Percentiles rank a stretch among this genome's conserved stretches.
These are phyloP conservation scores for Nysson spinosus DNA, from an alignment of 2,888 invertebrate species.

Conservation along the genomic window DNA sequence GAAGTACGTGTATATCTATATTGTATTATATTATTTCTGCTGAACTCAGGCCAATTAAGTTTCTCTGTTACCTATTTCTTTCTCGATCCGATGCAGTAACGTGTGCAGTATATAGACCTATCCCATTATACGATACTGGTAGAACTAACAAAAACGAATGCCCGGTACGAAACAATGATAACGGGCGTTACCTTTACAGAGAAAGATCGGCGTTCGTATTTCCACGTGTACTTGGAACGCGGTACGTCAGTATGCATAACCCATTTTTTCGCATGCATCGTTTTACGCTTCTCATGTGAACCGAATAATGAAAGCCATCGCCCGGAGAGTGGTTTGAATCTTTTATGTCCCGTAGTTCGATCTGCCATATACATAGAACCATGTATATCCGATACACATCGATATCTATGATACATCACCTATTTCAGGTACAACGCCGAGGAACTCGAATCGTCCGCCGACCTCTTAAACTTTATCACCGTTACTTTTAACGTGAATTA, in stretches of 20 bases:
- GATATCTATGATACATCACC: slow-evolving; percentile 8
- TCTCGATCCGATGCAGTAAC: not conserved
- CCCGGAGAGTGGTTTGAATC: slow-evolving; percentile 9
- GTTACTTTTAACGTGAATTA: slow-evolving; percentile 8
- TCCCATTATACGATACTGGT: slow-evolving; percentile 3
- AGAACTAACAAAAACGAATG: slow-evolving; percentile 28
- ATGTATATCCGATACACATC: slow-evolving; percentile 3
- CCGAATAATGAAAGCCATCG: slow-evolving; percentile 34
- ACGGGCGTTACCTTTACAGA: slow-evolving; percentile 4
- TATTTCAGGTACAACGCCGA: slow-evolving; percentile 4
- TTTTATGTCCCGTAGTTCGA: slow-evolving; percentile 13
- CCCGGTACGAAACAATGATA: slow-evolving; percentile 8
- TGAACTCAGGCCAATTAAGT: not conserved
- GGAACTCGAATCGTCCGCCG: not conserved
- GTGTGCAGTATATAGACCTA: not conserved
- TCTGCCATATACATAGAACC: slow-evolving; percentile 5
- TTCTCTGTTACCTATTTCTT: not conserved
- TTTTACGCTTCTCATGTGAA: slow-evolving; percentile 9
- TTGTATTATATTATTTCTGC: no score
- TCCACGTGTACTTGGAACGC: slow-evolving; percentile 4
- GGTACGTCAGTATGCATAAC: slow-evolving; percentile 27
- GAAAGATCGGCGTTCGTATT: slow-evolving; percentile 6
- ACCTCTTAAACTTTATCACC: slow-evolving; percentile 20
- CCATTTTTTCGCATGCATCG: slow-evolving; percentile 19
- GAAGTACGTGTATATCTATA: no score